A percentile compares a stretch with the other conserved stretches of the same genome.
These are phyloP conservation scores for Aphelinus atriplicis DNA, from an alignment of 1,140 invertebrate genomes.

Conservation along the genomic window DNA sequence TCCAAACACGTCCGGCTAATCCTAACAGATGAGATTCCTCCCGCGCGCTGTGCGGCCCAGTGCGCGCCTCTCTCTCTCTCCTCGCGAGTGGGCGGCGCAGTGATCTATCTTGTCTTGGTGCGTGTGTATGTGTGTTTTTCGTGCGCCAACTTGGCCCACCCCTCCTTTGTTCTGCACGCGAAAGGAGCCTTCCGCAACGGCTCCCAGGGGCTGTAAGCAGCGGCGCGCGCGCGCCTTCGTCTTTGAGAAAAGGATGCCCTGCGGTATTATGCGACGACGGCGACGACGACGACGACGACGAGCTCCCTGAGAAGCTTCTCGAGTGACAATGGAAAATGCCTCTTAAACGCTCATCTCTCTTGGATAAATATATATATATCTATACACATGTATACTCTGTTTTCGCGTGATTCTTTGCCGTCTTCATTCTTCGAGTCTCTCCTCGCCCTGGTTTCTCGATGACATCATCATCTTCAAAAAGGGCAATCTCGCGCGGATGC, in stretches of 20 bases:
- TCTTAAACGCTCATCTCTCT: not conserved
- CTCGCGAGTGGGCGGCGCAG: conserved; percentile 46
- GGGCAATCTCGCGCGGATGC: too few species aligned
- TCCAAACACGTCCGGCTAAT: conserved; percentile 51
- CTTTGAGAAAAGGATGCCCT: conserved; percentile 22
- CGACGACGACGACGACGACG: conserved; percentile 11
- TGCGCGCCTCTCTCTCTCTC: conserved; percentile 8
- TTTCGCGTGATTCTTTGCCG: too few species aligned
- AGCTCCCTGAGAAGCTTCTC: not conserved
- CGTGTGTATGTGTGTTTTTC: conserved; percentile 37
- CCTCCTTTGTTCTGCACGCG: conserved; percentile 37
- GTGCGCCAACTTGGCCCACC: conserved; percentile 32
- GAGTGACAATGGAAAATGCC: conserved; percentile 26
- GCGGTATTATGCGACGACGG: conserved; percentile 7
- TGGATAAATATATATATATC: too few species aligned
- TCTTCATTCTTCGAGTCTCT: too few species aligned
- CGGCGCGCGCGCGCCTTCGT: conserved; percentile 7
- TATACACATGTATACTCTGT: too few species aligned
- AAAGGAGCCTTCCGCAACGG: not conserved
- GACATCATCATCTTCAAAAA: too few species aligned
- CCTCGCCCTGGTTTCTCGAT: too few species aligned
- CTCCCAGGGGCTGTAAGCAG: too few species aligned
- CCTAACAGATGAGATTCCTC: conserved; percentile 56
- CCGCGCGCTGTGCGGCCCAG: conserved; percentile 1
- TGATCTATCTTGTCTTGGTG: conserved; percentile 53